Percentiles rank a stretch among this genome's conserved stretches.
phyloP scores from a whole-genome alignment of 2,888 invertebrate species.

The Cacoxenus indagator region DNA sequence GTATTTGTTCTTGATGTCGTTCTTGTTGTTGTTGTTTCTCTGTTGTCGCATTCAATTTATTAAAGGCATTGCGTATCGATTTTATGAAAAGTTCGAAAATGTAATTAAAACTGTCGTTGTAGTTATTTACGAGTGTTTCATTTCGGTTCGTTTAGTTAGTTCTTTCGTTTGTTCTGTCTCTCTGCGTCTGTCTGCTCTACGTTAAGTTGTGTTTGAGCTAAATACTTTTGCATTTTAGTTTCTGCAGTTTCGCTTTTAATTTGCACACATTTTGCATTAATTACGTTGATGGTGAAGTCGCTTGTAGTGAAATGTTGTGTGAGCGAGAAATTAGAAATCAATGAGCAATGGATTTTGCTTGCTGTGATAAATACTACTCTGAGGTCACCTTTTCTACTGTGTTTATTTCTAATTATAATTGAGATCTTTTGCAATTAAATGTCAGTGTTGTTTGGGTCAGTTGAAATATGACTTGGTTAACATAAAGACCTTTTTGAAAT shows the following conservation, averaged over 20 bases:
- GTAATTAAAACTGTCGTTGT: constrained; percentile 62
- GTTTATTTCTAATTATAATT: too few species aligned
- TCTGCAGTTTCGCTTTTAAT: background rate
- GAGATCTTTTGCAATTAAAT: too few species aligned
- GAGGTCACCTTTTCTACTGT: too few species aligned
- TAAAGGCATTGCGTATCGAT: background rate
- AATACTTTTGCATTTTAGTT: background rate
- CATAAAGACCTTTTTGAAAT: too few species aligned
- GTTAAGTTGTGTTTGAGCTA: background rate
- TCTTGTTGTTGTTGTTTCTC: background rate
- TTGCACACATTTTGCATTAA: background rate
- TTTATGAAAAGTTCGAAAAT: constrained; percentile 38
- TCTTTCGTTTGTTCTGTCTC: constrained; percentile 29
- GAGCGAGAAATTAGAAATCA: too few species aligned
- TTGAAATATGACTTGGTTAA: too few species aligned
- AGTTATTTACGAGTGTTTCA: constrained; percentile 59
- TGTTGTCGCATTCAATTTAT: constrained; percentile 12
- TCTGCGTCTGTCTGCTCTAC: background rate
- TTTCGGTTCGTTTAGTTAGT: background rate
- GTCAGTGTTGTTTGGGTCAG: too few species aligned
- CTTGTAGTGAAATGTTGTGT: too few species aligned
- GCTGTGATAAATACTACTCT: too few species aligned
- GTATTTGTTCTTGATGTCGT: too few species aligned
- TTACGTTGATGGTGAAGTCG: background rate
- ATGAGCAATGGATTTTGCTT: too few species aligned